Evolutionary conservation across 1,140 invertebrate genomes (phyloP).

Genomic region (Adoxophyes honmai): DNA sequence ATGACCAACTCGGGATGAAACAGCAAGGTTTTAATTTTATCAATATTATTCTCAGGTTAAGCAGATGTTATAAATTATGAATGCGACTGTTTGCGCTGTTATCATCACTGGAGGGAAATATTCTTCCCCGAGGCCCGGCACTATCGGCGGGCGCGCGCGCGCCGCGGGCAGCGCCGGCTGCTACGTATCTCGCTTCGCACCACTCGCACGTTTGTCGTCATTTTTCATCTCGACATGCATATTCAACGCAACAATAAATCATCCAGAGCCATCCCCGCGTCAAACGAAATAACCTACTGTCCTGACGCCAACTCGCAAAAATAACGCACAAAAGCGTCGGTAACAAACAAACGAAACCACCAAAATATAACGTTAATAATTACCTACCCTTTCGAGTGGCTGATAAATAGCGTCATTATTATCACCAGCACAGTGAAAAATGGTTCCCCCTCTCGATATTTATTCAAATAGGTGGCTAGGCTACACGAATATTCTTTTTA

Average conservation of each 20-base stretch:
- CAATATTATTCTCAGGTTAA: too few relatives aligned
- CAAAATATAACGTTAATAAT: conserved; percentile 72
- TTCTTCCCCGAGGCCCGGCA: too few relatives aligned
- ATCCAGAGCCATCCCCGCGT: conserved; percentile 54
- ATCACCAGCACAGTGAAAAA: conserved; percentile 66
- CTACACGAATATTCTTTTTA: conserved; percentile 49
- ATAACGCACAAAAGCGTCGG: conserved; percentile 53
- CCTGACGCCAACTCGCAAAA: conserved; percentile 55
- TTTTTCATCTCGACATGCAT: conserved; percentile 76
- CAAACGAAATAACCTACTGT: conserved; percentile 66
- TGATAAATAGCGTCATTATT: conserved; percentile 75
- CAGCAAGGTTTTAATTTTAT: too few relatives aligned
- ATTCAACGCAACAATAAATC: conserved; percentile 74
- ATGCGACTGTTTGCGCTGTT: too few relatives aligned
- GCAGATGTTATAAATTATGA: too few relatives aligned
- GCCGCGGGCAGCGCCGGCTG: background rate
- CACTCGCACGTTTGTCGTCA: conserved; percentile 57
- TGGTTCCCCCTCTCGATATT: conserved; percentile 58
- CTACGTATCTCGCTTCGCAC: conserved; percentile 15
- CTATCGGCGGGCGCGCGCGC: conserved; percentile 11
- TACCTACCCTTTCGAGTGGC: conserved; percentile 64
- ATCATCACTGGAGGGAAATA: too few relatives aligned
- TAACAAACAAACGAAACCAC: conserved; percentile 63
- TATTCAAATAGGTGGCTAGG: conserved; percentile 55
- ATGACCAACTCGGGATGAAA: too few relatives aligned